These are phyloP conservation scores for Ceratitis capitata DNA, from an alignment of 1,140 invertebrate genomes.

Conservation along the genomic window DNA sequence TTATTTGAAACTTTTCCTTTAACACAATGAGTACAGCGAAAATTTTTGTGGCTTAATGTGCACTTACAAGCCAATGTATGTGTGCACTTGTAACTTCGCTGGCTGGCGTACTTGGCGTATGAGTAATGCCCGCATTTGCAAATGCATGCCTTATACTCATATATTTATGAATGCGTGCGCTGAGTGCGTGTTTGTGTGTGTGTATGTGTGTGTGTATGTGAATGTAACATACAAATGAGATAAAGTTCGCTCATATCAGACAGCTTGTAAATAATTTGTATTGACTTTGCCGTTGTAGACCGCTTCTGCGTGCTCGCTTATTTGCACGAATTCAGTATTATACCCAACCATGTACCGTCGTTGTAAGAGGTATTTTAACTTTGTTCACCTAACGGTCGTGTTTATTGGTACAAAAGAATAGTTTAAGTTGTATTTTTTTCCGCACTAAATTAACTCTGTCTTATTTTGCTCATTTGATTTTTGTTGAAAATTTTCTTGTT, in stretches of 20 bases:
- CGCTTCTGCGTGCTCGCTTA: background rate
- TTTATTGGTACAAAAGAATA: too few species aligned
- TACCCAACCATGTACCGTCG: too few species aligned
- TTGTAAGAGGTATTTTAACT: too few species aligned
- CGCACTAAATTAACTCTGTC: too few species aligned
- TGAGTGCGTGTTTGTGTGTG: background rate
- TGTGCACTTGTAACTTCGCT: background rate
- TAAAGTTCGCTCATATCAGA: background rate
- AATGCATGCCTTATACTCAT: background rate
- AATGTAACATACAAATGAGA: too few species aligned
- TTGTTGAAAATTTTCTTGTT: background rate
- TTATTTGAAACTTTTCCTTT: background rate
- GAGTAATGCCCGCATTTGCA: background rate
- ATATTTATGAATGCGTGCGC: too few species aligned
- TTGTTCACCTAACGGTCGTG: too few species aligned
- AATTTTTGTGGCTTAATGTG: background rate
- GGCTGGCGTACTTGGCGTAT: background rate
- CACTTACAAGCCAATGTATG: background rate
- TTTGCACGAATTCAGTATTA: background rate
- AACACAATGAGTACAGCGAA: background rate
- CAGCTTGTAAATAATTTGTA: background rate
- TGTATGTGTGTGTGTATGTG: background rate
- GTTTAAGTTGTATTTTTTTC: too few species aligned
- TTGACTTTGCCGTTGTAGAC: constrained; percentile 3
- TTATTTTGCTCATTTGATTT: background rate